Base-by-base conservation (phyloP, 2,888 invertebrate genomes). In the Altica lythri region DNA sequence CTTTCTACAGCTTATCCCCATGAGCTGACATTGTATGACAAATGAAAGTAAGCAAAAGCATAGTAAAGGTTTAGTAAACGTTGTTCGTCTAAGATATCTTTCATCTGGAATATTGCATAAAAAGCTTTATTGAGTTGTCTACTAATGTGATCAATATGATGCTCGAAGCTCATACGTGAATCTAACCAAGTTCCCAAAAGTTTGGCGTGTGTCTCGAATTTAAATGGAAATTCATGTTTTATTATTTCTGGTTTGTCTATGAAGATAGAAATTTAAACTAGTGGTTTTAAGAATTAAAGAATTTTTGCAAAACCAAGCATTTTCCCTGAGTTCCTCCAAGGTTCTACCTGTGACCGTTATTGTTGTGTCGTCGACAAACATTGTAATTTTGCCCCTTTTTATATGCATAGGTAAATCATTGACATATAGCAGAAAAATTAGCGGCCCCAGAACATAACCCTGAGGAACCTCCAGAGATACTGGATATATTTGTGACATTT, bases 311-410 rank as follows among this genome's bases (percentile, higher is more conserved):
- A 10, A 45, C n/a, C 18, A n/a, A 9, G 13, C 19, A 12, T 45
- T 45, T 5, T 12, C 5, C 10, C 12, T n/a, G 4, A 34, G 12
- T 19, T 45, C 45, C 5, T 45, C 45, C n/a, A 34, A 19, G 19
- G 32, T 32, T n/a, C 18, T 30, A 3, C 34, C 32, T 12, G 32
- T 29, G 10, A 44, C 44, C 27, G 44, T 44, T 10, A 44, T 17
- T 30, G 44, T 45, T 5, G 45, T 45, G 10, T 44, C 44, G 17
- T 44, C 44, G 8, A 17, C 44, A 30, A 45, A 45, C 45, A 34
- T 45, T 17, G 17, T 45, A 19, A 45, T 32, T 13, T 32, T 34
- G 19, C 19, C 34, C 13, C 10, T 13, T 8, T 19, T 17, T 30
- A 32, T 32, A 18, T 32, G 22, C 10, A 18, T 34, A 8, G 45